These are phyloP conservation scores for Brachypterus glaber DNA, from an alignment of 2,888 invertebrate genomes.

Conservation along the genomic window DNA sequence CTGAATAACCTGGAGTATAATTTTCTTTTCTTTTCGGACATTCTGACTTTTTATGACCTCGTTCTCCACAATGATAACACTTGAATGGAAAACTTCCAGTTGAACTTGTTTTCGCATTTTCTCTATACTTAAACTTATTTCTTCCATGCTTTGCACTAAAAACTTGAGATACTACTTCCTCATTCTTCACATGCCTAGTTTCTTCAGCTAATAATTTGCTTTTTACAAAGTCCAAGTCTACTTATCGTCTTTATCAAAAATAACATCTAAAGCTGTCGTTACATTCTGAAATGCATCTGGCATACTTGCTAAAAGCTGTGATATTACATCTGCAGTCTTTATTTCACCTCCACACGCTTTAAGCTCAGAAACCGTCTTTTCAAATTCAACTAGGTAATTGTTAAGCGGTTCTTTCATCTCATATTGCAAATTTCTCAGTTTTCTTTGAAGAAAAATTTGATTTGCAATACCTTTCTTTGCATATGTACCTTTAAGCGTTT, in stretches of 20 bases:
- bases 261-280: neutral
- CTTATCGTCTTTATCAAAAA: neutral
- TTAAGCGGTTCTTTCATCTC: neutral
- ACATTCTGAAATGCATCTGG: neutral
- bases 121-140: no score
- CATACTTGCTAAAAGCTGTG: neutral
- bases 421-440: conserved; percentile 13
- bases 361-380: neutral
- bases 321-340: neutral
- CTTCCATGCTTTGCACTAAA: no score
- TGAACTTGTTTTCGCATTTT: neutral
- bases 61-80: neutral
- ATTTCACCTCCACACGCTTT: neutral
- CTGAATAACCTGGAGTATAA: neutral
- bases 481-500: conserved; percentile 10
- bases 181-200: neutral
- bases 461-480: conserved; percentile 6
- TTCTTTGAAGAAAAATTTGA: conserved; percentile 12
- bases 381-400: neutral
- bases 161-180: no score
- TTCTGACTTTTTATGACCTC: neutral
- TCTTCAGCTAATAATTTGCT: neutral
- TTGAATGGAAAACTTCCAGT: neutral
- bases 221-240: neutral
- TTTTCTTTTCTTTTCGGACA: neutral